These are phyloP conservation scores for Coenobita brevimanus DNA, from an alignment of 1,140 invertebrate genomes.

Conservation along the genomic window DNA sequence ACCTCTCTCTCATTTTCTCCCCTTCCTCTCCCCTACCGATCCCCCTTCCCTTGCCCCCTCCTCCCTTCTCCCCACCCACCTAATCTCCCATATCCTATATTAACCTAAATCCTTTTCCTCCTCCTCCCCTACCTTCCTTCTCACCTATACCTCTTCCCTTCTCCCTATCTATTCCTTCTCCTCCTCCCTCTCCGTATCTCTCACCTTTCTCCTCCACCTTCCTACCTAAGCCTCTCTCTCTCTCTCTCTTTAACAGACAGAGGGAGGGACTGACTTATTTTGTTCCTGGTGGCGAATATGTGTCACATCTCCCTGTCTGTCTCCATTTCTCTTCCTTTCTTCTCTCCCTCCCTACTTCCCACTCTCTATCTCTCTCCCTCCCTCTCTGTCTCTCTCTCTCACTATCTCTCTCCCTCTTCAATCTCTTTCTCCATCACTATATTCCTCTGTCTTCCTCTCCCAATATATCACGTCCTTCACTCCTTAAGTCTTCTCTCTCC, in stretches of 20 bases:
- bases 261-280: too few species aligned
- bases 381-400: not conserved
- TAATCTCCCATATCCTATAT: too few species aligned
- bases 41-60: not conserved
- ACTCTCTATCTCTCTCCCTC: constrained; percentile 20
- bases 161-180: too few species aligned
- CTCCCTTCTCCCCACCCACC: too few species aligned
- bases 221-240: not conserved
- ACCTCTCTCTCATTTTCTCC: too few species aligned
- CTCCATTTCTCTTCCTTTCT: not conserved
- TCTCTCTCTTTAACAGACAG: not conserved
- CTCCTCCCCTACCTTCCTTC: too few species aligned
- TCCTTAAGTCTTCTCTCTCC: not conserved
- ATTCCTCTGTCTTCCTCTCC: not conserved
- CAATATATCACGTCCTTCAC: not conserved
- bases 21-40: not conserved
- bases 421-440: not conserved
- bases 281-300: too few species aligned
- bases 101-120: too few species aligned
- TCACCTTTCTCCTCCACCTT: too few species aligned
- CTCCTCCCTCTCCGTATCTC: too few species aligned
- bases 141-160: too few species aligned
- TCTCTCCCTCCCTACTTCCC: not conserved
- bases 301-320: not conserved
- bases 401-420: not conserved